Conservation (phyloP, 2,113 vertebrate species). For the Pseudonaja textilis region DNA sequence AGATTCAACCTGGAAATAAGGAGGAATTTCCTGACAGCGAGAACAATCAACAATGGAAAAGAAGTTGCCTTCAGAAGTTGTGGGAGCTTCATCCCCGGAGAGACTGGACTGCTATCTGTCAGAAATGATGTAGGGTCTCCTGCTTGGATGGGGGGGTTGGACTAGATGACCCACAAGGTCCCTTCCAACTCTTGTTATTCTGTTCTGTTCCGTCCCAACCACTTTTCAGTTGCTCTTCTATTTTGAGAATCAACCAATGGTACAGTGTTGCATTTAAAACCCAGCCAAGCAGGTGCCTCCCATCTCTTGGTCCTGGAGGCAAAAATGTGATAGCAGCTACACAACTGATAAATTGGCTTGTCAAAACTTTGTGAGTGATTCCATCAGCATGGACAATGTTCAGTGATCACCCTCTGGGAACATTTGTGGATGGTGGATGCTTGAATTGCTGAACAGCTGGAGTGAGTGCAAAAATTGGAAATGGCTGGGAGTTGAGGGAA, state of each 20-base stretch:
- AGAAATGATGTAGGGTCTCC: too few species aligned
- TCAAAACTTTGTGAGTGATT: background rate
- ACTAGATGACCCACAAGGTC: too few species aligned
- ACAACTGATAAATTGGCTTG: background rate
- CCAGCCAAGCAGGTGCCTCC: background rate
- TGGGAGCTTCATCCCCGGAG: too few species aligned
- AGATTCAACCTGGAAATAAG: too few species aligned
- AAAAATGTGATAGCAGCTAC: background rate
- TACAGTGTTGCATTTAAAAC: background rate
- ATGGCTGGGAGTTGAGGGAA: background rate
- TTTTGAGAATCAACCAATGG: background rate
- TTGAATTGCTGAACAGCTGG: background rate
- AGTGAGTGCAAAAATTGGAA: background rate
- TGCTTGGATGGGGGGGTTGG: too few species aligned
- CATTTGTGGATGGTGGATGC: rapidly evolving
- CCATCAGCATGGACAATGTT: background rate
- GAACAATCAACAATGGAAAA: too few species aligned
- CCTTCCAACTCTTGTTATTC: too few species aligned
- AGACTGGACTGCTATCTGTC: too few species aligned
- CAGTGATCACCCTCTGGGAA: background rate
- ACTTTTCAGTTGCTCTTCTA: background rate
- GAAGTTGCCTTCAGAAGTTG: too few species aligned
- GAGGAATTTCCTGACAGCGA: too few species aligned
- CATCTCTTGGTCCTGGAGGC: background rate
- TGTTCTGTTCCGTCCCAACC: background rate